Conservation (phyloP, 23 tunicate genomes). For the Styela plicata region DNA sequence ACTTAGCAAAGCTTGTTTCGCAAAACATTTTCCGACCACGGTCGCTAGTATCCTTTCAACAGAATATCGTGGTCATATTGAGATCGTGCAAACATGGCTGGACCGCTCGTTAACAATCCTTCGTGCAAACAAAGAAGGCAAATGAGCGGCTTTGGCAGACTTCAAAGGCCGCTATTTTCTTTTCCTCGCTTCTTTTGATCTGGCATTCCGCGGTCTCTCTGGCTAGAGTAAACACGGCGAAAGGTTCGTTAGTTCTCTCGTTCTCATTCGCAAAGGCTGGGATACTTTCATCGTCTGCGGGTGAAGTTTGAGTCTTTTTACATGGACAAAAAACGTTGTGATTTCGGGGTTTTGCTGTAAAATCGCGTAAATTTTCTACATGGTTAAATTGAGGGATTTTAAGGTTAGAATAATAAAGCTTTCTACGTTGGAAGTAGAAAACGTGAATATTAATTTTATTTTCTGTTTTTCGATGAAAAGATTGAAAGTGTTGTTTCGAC, state of each 20-base stretch:
- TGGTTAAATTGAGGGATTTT: too few relatives aligned
- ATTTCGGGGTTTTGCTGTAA: too few relatives aligned
- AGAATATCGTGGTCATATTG: not conserved
- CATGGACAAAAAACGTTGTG: too few relatives aligned
- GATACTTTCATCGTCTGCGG: not conserved
- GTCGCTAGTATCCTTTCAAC: not conserved
- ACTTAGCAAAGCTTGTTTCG: too few relatives aligned
- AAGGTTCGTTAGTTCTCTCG: not conserved
- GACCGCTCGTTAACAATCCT: not conserved
- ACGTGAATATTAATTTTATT: too few relatives aligned
- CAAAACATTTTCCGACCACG: too few relatives aligned
- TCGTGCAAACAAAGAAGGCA: constrained; percentile 33
- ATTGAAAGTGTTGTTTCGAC: too few relatives aligned
- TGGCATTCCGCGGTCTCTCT: constrained; percentile 34
- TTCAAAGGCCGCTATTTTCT: constrained; percentile 35
- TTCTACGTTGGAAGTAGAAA: too few relatives aligned
- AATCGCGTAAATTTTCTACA: too few relatives aligned
- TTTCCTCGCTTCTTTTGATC: constrained; percentile 33
- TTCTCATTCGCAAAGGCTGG: not conserved
- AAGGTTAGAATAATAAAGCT: too few relatives aligned
- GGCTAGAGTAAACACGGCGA: constrained; percentile 23
- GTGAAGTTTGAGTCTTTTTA: not conserved
- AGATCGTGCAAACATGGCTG: not conserved
- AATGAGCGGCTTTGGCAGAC: constrained; percentile 34
- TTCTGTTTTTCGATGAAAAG: too few relatives aligned